phyloP scores from a whole-genome alignment of 2,797 vertebrate species.

The Distichodus sexfasciatus region DNA sequence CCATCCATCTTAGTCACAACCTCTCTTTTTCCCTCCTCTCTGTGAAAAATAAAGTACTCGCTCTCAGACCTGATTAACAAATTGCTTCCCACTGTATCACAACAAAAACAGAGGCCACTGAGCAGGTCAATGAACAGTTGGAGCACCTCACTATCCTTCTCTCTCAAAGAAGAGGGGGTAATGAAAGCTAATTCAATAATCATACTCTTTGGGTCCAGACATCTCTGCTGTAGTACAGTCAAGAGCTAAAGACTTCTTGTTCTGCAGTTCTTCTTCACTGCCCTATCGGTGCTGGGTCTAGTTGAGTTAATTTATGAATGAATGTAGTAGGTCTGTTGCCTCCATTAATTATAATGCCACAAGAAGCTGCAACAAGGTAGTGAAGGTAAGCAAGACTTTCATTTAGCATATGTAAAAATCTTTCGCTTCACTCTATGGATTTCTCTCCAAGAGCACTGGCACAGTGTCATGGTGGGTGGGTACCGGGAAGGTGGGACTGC shows the following conservation, averaged over 20 bases:
- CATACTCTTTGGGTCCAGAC: conserved; percentile 39
- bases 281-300: neutral
- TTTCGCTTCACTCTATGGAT: neutral
- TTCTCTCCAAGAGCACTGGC: neutral
- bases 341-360: neutral
- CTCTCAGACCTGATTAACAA: conserved; percentile 65
- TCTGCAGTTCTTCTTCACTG: neutral
- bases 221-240: conserved; percentile 40
- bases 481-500: conserved; percentile 23
- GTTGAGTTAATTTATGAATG: no score
- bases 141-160: conserved; percentile 49
- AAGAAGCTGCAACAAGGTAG: neutral
- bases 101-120: conserved; percentile 53
- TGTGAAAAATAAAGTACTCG: conserved; percentile 57
- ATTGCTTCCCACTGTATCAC: conserved; percentile 62
- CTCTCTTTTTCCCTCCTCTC: conserved; percentile 50
- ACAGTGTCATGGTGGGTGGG: neutral
- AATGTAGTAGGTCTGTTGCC: no score
- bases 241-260: conserved; percentile 18
- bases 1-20: conserved; percentile 70
- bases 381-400: neutral
- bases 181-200: conserved; percentile 54
- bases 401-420: neutral
- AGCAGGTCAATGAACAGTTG: conserved; percentile 52
- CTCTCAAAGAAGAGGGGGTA: conserved; percentile 56